Conservation (phyloP, 2,797 vertebrate species). For the Pygocentrus nattereri region DNA sequence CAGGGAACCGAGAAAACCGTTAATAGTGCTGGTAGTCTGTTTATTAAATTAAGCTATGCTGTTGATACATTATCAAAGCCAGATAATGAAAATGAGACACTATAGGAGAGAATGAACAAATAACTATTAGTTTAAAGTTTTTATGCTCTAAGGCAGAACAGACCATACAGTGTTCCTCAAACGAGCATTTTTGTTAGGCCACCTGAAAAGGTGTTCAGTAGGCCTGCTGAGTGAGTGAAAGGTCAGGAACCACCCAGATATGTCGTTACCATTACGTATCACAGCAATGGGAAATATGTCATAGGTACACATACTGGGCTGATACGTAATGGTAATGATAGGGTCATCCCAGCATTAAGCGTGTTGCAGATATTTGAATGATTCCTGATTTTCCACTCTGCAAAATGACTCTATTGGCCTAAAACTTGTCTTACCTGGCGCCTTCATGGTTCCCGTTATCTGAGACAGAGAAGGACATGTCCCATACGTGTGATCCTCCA, state of each 20-base stretch:
- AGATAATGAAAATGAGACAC: conserved; percentile 15
- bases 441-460: neutral
- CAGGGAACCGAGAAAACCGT: neutral
- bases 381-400: neutral
- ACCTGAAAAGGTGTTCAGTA: neutral
- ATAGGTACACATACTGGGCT: no score
- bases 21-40: neutral
- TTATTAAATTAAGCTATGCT: neutral
- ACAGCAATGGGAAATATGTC: no score
- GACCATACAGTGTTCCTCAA: no score
- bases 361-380: neutral
- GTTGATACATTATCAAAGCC: conserved; percentile 5
- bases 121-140: neutral
- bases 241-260: neutral
- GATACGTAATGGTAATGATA: neutral
- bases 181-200: no score
- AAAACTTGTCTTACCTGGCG: conserved; percentile 41
- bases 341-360: neutral
- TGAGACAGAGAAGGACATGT: conserved; percentile 28
- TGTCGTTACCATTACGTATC: neutral
- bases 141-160: neutral
- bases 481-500: conserved; percentile 62
- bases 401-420: neutral
- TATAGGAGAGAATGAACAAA: neutral
- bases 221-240: neutral